Evolutionary conservation across 2,797 vertebrate species (phyloP).

Genomic region (Chrysocyon brachyurus): DNA sequence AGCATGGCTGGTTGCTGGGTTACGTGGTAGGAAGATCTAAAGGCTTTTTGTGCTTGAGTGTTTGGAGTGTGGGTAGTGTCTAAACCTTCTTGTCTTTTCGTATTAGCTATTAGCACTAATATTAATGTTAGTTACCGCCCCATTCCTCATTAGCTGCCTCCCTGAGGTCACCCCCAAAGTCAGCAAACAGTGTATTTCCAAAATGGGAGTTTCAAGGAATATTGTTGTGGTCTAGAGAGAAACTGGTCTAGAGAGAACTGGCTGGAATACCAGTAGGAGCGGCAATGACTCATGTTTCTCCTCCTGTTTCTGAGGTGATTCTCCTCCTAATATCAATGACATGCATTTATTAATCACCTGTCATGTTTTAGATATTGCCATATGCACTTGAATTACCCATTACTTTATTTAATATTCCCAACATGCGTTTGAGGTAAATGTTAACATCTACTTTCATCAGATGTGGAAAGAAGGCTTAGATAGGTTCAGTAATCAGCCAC

Average conservation of each 20-base stretch:
- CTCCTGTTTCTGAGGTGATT: background rate
- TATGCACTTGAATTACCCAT: background rate
- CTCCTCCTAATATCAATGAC: background rate
- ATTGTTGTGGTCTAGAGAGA: background rate
- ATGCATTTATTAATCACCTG: background rate
- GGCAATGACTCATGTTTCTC: background rate
- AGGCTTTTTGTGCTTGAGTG: background rate
- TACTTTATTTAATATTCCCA: background rate
- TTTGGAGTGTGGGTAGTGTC: background rate
- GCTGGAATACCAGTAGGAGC: background rate
- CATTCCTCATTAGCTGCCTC: background rate
- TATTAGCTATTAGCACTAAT: background rate
- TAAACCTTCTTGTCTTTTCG: background rate
- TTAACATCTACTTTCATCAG: background rate
- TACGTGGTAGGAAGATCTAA: background rate
- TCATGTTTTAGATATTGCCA: background rate
- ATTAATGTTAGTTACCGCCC: background rate
- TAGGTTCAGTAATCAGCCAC: background rate
- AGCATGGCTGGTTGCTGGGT: background rate
- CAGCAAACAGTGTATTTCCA: background rate
- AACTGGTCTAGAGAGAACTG: background rate
- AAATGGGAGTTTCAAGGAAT: background rate
- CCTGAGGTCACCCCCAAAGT: background rate
- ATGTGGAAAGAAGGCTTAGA: background rate
- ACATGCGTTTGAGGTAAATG: background rate